Percentiles rank a stretch among this genome's conserved stretches.
phyloP scores from a whole-genome alignment of 1,140 invertebrate species.

The Anoplolepis gracilipes region DNA sequence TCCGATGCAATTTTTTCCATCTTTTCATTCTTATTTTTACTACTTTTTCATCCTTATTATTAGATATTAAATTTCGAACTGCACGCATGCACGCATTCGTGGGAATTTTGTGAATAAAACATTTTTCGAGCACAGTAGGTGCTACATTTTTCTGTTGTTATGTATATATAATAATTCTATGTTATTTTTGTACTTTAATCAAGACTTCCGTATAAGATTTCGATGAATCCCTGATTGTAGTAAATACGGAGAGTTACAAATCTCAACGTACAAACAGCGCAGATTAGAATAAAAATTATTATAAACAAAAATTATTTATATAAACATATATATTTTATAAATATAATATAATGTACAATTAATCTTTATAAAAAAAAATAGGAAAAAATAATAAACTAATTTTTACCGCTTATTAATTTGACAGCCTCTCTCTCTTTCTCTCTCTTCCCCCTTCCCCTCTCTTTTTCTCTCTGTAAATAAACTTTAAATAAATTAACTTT shows the following conservation, averaged over 20 bases:
- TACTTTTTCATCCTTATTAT: neutral
- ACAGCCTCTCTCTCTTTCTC: too few species aligned
- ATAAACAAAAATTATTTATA: neutral
- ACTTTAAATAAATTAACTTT: too few species aligned
- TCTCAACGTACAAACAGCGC: slow-evolving; percentile 55
- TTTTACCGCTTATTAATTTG: neutral
- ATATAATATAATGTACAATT: neutral
- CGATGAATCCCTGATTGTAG: slow-evolving; percentile 40
- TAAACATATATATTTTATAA: neutral
- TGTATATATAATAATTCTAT: slow-evolving; percentile 45
- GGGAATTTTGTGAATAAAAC: neutral
- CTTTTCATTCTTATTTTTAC: neutral
- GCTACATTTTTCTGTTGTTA: neutral
- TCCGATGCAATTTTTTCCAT: slow-evolving; percentile 6
- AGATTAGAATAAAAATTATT: neutral
- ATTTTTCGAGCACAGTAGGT: neutral
- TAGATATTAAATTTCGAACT: slow-evolving; percentile 33
- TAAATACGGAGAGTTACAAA: neutral
- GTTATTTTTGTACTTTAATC: slow-evolving; percentile 70
- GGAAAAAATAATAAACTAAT: neutral
- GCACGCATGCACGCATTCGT: slow-evolving; percentile 1
- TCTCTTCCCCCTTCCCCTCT: too few species aligned
- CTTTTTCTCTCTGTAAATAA: too few species aligned
- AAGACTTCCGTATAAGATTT: slow-evolving; percentile 33
- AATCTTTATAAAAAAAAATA: neutral